Percentiles rank a stretch among this genome's conserved stretches.
These are phyloP conservation scores for Syrmaticus mikado DNA, from an alignment of 2,113 vertebrate species.

Conservation along the genomic window DNA sequence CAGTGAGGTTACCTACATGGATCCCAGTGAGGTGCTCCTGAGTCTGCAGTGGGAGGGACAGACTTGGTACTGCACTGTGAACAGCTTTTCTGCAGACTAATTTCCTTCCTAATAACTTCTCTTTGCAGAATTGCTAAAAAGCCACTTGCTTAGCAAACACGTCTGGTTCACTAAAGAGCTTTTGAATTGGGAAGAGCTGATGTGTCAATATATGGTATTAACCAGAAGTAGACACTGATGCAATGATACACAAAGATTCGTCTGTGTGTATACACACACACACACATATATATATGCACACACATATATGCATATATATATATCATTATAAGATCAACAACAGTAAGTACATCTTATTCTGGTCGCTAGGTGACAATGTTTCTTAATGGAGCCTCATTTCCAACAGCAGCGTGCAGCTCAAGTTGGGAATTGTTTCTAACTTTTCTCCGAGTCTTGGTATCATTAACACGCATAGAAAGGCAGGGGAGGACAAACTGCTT, in stretches of 20 bases:
- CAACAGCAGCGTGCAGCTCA: not conserved
- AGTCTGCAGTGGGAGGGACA: not conserved
- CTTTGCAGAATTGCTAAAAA: not conserved
- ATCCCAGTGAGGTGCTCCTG: fast-evolving
- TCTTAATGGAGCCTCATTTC: not conserved
- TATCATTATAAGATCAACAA: not conserved
- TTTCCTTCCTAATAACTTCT: not conserved
- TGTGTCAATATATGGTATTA: not conserved
- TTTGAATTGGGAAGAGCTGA: not conserved
- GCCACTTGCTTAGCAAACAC: not conserved
- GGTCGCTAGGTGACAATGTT: slow-evolving; percentile 52
- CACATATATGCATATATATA: too few species aligned
- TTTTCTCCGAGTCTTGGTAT: not conserved
- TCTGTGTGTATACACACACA: too few species aligned
- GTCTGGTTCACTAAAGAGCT: not conserved
- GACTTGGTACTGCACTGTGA: fast-evolving
- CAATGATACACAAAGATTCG: not conserved
- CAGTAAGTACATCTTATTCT: not conserved
- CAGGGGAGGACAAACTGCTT: not conserved
- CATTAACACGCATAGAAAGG: not conserved
- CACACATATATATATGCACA: too few species aligned
- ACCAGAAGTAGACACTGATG: not conserved
- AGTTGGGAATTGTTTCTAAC: not conserved
- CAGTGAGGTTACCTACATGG: not conserved
- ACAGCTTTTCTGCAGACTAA: not conserved